Percentiles rank a stretch among this genome's conserved stretches.
Conservation (phyloP, 2,888 invertebrate genomes). For the Lasioglossum villosulum region DNA sequence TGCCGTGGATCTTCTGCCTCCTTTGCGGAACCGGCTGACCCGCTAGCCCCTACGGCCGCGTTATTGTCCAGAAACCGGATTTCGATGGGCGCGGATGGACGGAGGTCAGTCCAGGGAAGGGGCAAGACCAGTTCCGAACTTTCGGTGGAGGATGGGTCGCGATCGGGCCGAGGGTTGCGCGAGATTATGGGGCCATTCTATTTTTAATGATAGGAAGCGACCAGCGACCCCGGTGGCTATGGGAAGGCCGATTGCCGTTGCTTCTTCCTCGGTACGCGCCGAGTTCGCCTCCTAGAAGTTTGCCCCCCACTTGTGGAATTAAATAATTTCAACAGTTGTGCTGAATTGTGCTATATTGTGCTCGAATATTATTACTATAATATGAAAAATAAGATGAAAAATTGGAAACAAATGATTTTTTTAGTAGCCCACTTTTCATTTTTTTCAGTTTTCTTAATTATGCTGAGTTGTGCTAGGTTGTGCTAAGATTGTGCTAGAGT, state of each 20-base stretch:
- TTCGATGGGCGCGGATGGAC: slow-evolving; percentile 36
- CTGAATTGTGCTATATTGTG: no score
- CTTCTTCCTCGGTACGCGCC: neutral
- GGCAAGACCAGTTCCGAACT: slow-evolving; percentile 37
- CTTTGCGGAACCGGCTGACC: slow-evolving; percentile 62
- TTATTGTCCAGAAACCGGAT: slow-evolving; percentile 68
- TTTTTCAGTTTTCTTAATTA: no score
- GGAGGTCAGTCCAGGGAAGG: slow-evolving; percentile 34
- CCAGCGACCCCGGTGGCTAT: neutral
- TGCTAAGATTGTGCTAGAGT: no score
- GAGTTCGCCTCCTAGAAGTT: no score
- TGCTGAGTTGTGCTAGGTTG: no score
- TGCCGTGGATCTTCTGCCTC: slow-evolving; percentile 59
- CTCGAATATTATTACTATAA: no score
- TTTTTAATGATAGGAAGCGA: slow-evolving; percentile 11
- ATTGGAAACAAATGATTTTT: no score
- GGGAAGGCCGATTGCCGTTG: neutral
- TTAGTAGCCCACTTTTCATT: no score
- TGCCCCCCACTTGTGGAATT: no score
- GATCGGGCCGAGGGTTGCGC: slow-evolving; percentile 14
- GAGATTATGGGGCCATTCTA: neutral
- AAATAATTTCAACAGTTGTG: no score
- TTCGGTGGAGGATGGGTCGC: slow-evolving; percentile 5
- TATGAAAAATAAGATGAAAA: no score
- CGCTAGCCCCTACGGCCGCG: slow-evolving; percentile 52